Conservation (phyloP, 2,797 vertebrate genomes). For the Pelodytes ibericus region DNA sequence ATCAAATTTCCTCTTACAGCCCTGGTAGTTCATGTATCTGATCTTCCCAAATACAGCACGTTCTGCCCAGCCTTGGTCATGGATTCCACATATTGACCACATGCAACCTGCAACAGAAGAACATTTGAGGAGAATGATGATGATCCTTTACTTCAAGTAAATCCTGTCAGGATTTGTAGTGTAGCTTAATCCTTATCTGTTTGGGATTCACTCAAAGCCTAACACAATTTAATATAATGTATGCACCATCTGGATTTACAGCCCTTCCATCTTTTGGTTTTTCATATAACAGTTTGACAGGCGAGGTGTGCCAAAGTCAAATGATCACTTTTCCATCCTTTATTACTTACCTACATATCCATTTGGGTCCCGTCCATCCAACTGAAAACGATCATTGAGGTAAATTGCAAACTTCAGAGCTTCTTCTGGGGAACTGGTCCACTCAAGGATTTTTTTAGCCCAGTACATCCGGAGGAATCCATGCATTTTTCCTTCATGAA, state of each 20-base stretch:
- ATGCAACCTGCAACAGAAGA: conserved; percentile 77
- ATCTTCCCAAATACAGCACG: conserved; percentile 85
- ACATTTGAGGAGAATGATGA: no score
- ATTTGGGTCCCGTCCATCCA: conserved; percentile 87
- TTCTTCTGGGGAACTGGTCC: conserved; percentile 84
- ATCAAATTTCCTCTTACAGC: conserved; percentile 88
- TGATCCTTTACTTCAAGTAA: no score
- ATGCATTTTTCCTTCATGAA: conserved; percentile 87
- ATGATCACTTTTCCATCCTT: no score
- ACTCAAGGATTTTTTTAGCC: conserved; percentile 94
- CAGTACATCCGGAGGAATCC: conserved; percentile 92
- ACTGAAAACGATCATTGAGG: conserved; percentile 84
- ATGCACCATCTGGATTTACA: no score
- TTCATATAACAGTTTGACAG: no score
- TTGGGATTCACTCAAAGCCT: no score
- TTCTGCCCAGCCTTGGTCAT: conserved; percentile 87
- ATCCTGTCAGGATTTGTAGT: no score
- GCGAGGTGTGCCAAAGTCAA: no score
- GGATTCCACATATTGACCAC: conserved; percentile 90
- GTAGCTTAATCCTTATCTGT: no score
- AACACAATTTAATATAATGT: no score
- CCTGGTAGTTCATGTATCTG: conserved; percentile 91
- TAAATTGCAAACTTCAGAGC: conserved; percentile 83
- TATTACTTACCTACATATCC: conserved; percentile 83
- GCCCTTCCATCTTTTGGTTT: no score